phyloP scores from a whole-genome alignment of 2,113 vertebrate species.

The Sphyrna mokarran region DNA sequence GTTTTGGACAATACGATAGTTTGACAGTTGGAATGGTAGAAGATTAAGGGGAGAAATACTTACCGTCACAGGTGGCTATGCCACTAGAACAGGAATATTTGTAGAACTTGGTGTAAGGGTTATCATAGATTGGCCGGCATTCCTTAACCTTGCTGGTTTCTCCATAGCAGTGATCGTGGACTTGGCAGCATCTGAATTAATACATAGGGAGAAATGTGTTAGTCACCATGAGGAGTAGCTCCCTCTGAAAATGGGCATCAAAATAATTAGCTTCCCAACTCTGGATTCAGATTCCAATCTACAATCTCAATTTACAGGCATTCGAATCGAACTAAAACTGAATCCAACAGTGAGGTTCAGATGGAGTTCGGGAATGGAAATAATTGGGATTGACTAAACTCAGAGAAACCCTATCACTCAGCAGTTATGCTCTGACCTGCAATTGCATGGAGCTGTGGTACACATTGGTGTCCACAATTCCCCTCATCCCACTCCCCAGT shows the following conservation, averaged over 20 bases:
- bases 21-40: background rate
- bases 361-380: background rate
- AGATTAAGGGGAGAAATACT: constrained; percentile 40
- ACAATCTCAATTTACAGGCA: background rate
- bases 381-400: background rate
- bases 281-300: background rate
- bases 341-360: background rate
- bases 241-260: background rate
- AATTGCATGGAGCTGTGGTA: background rate
- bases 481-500: background rate
- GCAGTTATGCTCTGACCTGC: too few relatives aligned
- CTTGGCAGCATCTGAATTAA: constrained; percentile 68
- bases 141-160: constrained; percentile 39
- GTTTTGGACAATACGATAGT: background rate
- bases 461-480: background rate
- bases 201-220: background rate
- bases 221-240: background rate
- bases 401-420: background rate
- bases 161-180: constrained; percentile 67
- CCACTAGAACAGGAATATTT: constrained; percentile 52
- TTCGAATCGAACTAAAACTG: background rate
- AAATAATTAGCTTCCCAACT: background rate
- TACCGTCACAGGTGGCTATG: constrained; percentile 67
- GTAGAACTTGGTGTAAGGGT: constrained; percentile 65
- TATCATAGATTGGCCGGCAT: constrained; percentile 55